Evolutionary conservation across 2,888 invertebrate genomes (phyloP).

Genomic region (Ommatoiulus sabulosus): DNA sequence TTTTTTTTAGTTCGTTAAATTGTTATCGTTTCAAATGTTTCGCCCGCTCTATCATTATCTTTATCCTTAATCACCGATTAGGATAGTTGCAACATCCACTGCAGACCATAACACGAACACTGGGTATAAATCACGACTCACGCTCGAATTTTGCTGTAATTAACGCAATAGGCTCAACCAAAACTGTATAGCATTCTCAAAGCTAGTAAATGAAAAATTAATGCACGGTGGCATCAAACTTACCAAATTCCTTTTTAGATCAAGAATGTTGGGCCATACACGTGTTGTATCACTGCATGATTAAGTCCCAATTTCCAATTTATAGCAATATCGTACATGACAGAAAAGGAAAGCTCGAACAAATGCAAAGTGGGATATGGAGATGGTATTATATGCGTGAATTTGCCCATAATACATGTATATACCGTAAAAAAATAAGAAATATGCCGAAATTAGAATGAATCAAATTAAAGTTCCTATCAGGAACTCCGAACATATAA

Average conservation of each 20-base stretch:
- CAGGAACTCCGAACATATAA: no score
- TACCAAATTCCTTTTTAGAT: background rate
- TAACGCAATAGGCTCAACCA: background rate
- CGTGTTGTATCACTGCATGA: no score
- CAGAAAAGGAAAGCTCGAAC: no score
- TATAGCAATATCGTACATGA: no score
- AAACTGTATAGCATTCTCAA: background rate
- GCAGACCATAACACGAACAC: background rate
- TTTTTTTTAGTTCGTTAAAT: background rate
- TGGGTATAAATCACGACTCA: background rate
- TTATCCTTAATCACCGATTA: background rate
- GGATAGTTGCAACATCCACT: background rate
- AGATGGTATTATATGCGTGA: no score
- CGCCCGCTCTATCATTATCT: background rate
- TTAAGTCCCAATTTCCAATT: no score
- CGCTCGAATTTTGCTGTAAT: background rate
- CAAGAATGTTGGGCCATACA: no score
- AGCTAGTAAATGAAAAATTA: background rate
- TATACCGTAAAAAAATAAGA: no score
- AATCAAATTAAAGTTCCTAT: no score
- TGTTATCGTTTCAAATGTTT: slow-evolving; percentile 18
- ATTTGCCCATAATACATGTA: no score
- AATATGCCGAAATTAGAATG: no score
- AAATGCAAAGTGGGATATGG: no score
- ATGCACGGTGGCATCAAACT: background rate